Conservation (phyloP, 1,140 invertebrate genomes). For the Drosophila lowei region DNA sequence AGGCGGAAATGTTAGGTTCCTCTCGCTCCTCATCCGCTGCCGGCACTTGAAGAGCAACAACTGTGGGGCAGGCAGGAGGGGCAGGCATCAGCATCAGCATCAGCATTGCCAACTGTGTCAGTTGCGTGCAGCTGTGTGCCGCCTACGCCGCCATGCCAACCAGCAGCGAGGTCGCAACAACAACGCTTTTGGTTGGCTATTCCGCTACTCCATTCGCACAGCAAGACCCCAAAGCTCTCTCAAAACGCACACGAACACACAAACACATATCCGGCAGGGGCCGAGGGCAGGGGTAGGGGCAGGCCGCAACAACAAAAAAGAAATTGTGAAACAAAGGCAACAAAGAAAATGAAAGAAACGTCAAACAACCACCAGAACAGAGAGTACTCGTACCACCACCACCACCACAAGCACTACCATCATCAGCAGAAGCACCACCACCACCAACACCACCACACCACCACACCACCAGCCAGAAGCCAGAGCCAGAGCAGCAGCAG, state of each 20-base stretch:
- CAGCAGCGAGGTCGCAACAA: slow-evolving; percentile 75
- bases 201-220: slow-evolving; percentile 63
- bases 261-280: slow-evolving; percentile 1
- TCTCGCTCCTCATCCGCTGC: not conserved
- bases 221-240: slow-evolving; percentile 53
- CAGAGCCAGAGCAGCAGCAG: slow-evolving; percentile 5
- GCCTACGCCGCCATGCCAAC: slow-evolving; percentile 74
- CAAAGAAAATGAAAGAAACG: slow-evolving; percentile 81
- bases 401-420: slow-evolving; percentile 24
- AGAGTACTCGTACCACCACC: slow-evolving; percentile 8
- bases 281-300: too few relatives aligned
- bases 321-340: slow-evolving; percentile 80
- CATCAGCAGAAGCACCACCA: slow-evolving; percentile 9
- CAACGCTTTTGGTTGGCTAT: slow-evolving; percentile 80
- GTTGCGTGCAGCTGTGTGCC: slow-evolving; percentile 45
- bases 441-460: slow-evolving; percentile 12
- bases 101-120: slow-evolving; percentile 63
- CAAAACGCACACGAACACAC: slow-evolving; percentile 30
- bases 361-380: slow-evolving; percentile 68
- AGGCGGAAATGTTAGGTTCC: not conserved
- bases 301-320: slow-evolving; percentile 13
- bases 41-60: slow-evolving; percentile 38
- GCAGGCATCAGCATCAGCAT: too few relatives aligned
- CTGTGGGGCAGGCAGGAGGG: not conserved
- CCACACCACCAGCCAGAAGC: slow-evolving; percentile 1